Conservation (phyloP, 2,888 invertebrate species). For the Petrolisthes cinctipes region DNA sequence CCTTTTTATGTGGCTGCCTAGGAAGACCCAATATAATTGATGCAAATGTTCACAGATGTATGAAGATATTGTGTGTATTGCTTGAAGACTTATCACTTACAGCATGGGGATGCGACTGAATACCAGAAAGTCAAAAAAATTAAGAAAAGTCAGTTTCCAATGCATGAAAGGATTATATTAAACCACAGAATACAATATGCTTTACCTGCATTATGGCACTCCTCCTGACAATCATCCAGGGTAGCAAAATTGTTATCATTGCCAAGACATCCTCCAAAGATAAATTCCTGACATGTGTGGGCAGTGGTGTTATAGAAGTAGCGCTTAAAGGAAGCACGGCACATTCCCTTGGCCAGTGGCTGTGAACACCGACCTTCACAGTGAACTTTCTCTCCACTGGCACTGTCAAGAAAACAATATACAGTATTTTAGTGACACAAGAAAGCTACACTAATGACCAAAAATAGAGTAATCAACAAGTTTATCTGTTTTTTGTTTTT, state of each 20-base stretch:
- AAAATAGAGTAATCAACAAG: too few species aligned
- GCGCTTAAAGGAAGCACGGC: slow-evolving; percentile 65
- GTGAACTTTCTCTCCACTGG: slow-evolving; percentile 67
- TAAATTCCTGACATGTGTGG: slow-evolving; percentile 63
- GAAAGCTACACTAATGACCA: not conserved
- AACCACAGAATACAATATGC: not conserved
- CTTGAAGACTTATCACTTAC: too few species aligned
- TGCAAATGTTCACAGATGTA: too few species aligned
- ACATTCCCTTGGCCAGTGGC: slow-evolving; percentile 66
- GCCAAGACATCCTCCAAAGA: slow-evolving; percentile 64
- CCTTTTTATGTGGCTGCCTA: not conserved
- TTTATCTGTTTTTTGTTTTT: too few species aligned
- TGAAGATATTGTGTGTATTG: too few species aligned
- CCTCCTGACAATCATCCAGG: slow-evolving; percentile 53
- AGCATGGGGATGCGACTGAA: too few species aligned
- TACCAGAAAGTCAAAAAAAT: too few species aligned
- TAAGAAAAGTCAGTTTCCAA: not conserved
- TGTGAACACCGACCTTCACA: slow-evolving; percentile 68
- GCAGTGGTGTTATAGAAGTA: slow-evolving; percentile 63
- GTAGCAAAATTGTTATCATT: slow-evolving; percentile 64
- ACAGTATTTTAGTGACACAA: not conserved
- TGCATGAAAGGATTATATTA: not conserved
- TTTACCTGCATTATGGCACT: slow-evolving; percentile 56
- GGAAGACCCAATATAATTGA: too few species aligned
- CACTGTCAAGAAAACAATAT: slow-evolving; percentile 50